A percentile compares a stretch with the other conserved stretches of the same genome.
Conservation (phyloP, 1,140 invertebrate genomes). For the Hydropsyche tenuis region DNA sequence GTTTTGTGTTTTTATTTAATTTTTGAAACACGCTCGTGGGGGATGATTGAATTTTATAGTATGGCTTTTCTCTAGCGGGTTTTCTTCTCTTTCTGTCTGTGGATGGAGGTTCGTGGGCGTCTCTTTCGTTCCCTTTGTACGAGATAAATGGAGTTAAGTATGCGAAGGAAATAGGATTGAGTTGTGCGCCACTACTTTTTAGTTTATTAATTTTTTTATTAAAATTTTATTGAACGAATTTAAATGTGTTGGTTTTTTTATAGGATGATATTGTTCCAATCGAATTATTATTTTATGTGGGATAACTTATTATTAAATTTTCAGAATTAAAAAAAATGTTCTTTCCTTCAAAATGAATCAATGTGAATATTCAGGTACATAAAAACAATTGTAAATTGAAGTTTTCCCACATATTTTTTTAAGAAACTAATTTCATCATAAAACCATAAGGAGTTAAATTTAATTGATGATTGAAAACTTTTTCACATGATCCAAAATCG, state of each 20-base stretch:
- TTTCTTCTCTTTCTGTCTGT: constrained; percentile 5
- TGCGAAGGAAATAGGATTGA: constrained; percentile 35
- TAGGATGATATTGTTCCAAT: too few species aligned
- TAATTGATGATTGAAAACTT: too few species aligned
- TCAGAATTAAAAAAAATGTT: background rate
- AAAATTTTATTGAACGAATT: background rate
- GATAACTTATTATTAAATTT: too few species aligned
- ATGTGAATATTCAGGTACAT: too few species aligned
- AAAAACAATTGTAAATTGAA: too few species aligned
- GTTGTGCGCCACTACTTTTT: constrained; percentile 30
- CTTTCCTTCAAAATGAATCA: background rate
- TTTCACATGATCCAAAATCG: too few species aligned
- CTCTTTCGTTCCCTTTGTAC: constrained; percentile 8
- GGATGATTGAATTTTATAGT: constrained; percentile 37
- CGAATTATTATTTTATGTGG: too few species aligned
- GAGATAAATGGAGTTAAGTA: constrained; percentile 41
- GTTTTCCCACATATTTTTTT: background rate
- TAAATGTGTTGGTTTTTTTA: too few species aligned
- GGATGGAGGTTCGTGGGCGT: background rate
- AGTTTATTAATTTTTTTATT: background rate
- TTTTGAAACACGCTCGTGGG: constrained; percentile 4
- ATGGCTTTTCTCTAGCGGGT: constrained; percentile 22
- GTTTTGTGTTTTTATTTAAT: too few species aligned
- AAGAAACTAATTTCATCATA: background rate
- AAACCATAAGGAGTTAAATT: too few species aligned